Percentiles rank a stretch among this genome's conserved stretches.
These are phyloP conservation scores for Microchrysa polita DNA, from an alignment of 2,888 invertebrate species.

Conservation along the genomic window DNA sequence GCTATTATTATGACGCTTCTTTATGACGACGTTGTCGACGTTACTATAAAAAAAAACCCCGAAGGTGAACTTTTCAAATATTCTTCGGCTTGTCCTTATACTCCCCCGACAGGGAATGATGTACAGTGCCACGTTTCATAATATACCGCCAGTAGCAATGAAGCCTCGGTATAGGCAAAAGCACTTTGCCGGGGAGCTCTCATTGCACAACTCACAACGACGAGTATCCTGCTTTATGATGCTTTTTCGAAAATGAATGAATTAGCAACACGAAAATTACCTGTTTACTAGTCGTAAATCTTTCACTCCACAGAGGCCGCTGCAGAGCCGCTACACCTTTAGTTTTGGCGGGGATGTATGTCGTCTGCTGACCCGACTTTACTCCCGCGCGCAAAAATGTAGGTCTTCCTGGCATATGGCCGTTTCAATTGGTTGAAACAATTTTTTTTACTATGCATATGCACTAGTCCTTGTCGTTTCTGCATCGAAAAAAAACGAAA, in stretches of 20 bases:
- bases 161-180: no score
- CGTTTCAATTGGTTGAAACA: neutral
- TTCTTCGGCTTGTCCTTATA: neutral
- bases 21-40: neutral
- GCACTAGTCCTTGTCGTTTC: neutral
- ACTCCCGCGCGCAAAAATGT: neutral
- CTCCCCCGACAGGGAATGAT: neutral
- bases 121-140: neutral
- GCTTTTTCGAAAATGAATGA: constrained; percentile 49
- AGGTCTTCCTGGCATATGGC: no score
- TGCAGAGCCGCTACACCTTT: no score
- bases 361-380: constrained; percentile 4
- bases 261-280: constrained; percentile 51
- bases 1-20: neutral
- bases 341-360: no score
- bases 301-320: constrained; percentile 38
- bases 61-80: neutral
- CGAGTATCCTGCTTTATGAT: constrained; percentile 30
- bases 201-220: no score
- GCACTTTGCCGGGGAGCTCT: neutral
- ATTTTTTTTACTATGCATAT: neutral
- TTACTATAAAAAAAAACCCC: no score
- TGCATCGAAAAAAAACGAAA: no score
- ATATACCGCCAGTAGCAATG: neutral
- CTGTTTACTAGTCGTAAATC: constrained; percentile 51